These are phyloP conservation scores for Rissa tridactyla DNA, from an alignment of 2,113 vertebrate species.

Conservation along the genomic window DNA sequence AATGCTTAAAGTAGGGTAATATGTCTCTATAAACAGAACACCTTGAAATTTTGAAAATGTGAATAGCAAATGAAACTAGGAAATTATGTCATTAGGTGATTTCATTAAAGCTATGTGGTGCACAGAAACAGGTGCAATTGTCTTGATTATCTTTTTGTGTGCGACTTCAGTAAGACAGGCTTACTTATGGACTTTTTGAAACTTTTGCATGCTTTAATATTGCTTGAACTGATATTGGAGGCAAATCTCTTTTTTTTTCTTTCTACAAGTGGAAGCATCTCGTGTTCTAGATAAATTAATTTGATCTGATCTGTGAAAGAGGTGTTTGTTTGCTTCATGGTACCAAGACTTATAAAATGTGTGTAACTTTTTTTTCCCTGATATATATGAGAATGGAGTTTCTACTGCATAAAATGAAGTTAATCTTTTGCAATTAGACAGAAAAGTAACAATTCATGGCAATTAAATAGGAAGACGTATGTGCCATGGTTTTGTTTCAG, in stretches of 20 bases:
- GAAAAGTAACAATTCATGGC: neutral
- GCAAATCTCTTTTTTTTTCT: neutral
- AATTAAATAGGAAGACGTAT: neutral
- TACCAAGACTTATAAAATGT: rapidly evolving
- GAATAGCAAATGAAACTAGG: neutral
- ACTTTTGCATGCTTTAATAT: rapidly evolving
- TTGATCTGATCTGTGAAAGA: neutral
- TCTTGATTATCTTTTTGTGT: neutral
- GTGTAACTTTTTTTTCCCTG: neutral
- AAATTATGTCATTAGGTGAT: neutral
- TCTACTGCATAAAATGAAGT: neutral
- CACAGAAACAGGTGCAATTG: neutral
- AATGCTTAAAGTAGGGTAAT: neutral
- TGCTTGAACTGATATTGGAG: neutral
- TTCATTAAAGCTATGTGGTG: neutral
- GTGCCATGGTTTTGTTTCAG: neutral
- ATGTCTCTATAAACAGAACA: neutral
- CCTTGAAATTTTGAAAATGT: neutral
- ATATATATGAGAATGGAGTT: neutral
- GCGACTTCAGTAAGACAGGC: neutral
- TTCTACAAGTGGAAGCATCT: neutral
- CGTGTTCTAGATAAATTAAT: neutral
- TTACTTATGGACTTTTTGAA: neutral
- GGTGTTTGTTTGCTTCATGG: neutral
- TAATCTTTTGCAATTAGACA: neutral